A percentile compares a stretch with the other conserved stretches of the same genome.
Evolutionary conservation across 2,113 vertebrate genomes (phyloP).

Genomic region (Orthonyx spaldingii): DNA sequence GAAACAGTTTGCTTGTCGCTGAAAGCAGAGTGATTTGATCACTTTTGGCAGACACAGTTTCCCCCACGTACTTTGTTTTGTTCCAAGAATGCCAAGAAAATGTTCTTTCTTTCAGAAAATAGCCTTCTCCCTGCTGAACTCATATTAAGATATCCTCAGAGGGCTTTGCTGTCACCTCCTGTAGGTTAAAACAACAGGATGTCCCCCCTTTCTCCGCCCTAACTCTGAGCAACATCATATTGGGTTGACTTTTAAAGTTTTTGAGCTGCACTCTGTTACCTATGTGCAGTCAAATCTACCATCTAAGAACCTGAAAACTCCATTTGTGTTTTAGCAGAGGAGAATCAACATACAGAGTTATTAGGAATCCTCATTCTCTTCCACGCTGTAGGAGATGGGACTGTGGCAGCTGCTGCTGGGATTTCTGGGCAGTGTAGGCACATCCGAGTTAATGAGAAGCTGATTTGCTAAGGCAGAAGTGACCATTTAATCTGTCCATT

Average conservation of each 20-base stretch:
- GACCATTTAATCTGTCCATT: background rate
- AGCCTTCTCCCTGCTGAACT: background rate
- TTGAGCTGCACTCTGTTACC: background rate
- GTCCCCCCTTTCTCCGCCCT: background rate
- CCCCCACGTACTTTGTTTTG: constrained; percentile 1
- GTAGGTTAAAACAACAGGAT: constrained; percentile 26
- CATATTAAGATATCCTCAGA: constrained; percentile 6
- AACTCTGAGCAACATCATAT: background rate
- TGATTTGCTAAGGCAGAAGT: background rate
- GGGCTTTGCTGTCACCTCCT: constrained; percentile 23
- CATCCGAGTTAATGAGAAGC: background rate
- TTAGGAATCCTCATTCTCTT: background rate
- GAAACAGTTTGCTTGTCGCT: background rate
- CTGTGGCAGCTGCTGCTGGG: background rate
- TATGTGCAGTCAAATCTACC: background rate
- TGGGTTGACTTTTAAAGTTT: background rate
- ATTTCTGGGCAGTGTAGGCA: background rate
- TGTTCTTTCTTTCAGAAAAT: constrained; percentile 31
- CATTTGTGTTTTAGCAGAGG: background rate
- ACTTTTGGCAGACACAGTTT: constrained; percentile 20
- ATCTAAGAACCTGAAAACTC: background rate
- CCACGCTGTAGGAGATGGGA: background rate
- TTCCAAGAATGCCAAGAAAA: constrained; percentile 46
- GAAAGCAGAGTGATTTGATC: constrained; percentile 29
- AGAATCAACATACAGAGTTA: background rate